phyloP scores from a whole-genome alignment of 1,140 invertebrate genomes.

The Monomorium pharaonis region DNA sequence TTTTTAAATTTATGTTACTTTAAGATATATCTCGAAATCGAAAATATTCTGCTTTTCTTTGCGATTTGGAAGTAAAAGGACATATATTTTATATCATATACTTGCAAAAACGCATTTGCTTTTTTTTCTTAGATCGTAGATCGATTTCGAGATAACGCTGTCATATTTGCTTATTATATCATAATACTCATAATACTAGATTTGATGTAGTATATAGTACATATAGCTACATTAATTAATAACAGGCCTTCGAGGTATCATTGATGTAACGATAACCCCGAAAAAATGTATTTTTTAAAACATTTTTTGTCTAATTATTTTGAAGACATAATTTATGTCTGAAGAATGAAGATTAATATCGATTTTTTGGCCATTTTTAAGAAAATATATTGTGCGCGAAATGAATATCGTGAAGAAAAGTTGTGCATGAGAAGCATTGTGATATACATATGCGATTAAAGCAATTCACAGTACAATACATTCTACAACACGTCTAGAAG shows the following conservation, averaged over 20 bases:
- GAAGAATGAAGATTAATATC: not conserved
- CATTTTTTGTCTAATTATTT: not conserved
- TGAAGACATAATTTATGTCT: not conserved
- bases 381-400: not conserved
- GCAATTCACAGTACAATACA: slow-evolving; percentile 37
- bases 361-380: not conserved
- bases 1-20: not conserved
- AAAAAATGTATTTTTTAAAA: not conserved
- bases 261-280: not conserved
- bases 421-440: slow-evolving; percentile 6
- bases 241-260: not conserved
- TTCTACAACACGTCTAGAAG: slow-evolving; percentile 10
- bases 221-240: not conserved
- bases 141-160: not conserved
- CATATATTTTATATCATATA: not conserved
- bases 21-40: not conserved
- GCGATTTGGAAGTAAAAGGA: not conserved
- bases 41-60: not conserved
- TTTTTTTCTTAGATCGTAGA: not conserved
- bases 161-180: not conserved
- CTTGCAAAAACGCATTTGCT: not conserved
- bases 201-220: not conserved
- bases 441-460: slow-evolving; percentile 31
- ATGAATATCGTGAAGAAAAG: not conserved
- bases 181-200: not conserved